phyloP scores from a whole-genome alignment of 2,888 invertebrate species.

The Smittia aterrima region DNA sequence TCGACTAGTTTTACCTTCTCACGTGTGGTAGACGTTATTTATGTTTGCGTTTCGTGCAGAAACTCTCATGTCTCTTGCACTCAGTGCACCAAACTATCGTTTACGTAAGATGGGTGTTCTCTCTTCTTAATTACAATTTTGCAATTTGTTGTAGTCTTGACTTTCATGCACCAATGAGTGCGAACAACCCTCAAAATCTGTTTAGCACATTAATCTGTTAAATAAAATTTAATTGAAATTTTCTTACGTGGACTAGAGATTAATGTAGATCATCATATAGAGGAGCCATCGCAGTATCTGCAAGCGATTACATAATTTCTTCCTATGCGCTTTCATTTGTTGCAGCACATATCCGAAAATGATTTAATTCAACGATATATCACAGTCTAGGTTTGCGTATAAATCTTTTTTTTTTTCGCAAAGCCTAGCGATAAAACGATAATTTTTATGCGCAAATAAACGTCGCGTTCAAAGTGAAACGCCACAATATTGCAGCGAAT shows the following conservation, averaged over 20 bases:
- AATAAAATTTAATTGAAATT: too few relatives aligned
- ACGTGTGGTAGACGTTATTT: slow-evolving; percentile 32
- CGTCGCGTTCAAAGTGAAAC: neutral
- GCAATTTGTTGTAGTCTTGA: neutral
- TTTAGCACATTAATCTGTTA: slow-evolving; percentile 14
- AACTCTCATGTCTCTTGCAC: slow-evolving; percentile 17
- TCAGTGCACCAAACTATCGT: neutral
- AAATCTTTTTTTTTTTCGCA: neutral
- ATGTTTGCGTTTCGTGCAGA: slow-evolving; percentile 25
- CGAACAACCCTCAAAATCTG: neutral
- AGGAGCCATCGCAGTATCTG: too few relatives aligned
- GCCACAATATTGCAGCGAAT: too few relatives aligned
- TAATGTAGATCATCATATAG: too few relatives aligned
- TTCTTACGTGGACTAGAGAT: too few relatives aligned
- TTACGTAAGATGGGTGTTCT: slow-evolving; percentile 31
- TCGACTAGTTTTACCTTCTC: neutral
- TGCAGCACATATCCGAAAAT: neutral
- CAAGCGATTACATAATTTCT: neutral
- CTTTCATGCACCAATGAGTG: neutral
- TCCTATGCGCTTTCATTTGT: neutral
- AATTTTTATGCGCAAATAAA: slow-evolving; percentile 5
- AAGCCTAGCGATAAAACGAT: slow-evolving; percentile 1
- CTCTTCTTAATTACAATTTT: neutral
- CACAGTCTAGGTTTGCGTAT: neutral
- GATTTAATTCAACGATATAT: slow-evolving; percentile 11